Conservation (phyloP, 2,113 vertebrate genomes). For the Todiramphus chloris region DNA sequence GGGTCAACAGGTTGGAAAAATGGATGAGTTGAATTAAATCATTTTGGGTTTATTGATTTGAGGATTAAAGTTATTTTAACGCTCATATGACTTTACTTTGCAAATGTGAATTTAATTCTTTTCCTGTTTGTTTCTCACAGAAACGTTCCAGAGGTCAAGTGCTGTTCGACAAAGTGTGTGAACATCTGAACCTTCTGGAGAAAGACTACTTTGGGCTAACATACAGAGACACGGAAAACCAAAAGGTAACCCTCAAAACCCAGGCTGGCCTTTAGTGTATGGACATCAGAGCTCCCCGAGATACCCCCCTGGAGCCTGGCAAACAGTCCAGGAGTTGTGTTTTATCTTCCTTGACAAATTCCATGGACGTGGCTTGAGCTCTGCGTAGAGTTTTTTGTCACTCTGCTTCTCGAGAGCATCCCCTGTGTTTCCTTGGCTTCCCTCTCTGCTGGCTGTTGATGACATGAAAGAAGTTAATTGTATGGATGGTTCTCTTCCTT, state of each 20-base stretch:
- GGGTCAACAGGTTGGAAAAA: neutral
- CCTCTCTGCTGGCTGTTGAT: neutral
- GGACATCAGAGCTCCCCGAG: neutral
- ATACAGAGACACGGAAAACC: constrained; percentile 90
- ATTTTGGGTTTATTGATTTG: neutral
- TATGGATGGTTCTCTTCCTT: neutral
- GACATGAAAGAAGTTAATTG: neutral
- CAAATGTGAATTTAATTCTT: neutral
- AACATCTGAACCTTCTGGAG: constrained; percentile 95
- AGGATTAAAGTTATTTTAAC: neutral
- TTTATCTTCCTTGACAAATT: neutral
- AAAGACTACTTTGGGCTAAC: constrained; percentile 96
- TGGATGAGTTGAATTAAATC: neutral
- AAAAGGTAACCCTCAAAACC: constrained; percentile 83
- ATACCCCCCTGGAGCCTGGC: neutral
- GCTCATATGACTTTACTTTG: neutral
- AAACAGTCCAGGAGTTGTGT: neutral
- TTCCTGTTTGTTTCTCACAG: constrained; percentile 66
- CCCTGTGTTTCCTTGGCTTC: neutral
- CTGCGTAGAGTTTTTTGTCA: neutral
- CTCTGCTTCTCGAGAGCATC: neutral
- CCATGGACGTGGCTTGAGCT: neutral
- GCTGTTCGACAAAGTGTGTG: constrained; percentile 93
- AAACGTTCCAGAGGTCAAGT: constrained; percentile 91
- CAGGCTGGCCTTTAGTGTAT: neutral